These are phyloP conservation scores for Psilopsiagon aymara DNA, from an alignment of 2,113 vertebrate species.

Conservation along the genomic window DNA sequence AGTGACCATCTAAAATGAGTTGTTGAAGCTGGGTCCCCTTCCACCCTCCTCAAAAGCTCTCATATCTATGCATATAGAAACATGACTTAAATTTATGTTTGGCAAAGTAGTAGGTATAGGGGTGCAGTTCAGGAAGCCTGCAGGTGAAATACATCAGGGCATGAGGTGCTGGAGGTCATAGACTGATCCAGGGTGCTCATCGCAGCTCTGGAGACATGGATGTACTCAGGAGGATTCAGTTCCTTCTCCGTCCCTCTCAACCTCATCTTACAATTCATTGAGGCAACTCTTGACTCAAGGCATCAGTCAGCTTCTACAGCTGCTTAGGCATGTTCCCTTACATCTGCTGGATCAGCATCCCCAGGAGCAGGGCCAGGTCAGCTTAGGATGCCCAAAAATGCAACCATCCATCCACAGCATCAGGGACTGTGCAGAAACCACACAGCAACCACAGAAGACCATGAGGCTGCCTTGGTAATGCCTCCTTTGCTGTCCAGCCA, in stretches of 20 bases:
- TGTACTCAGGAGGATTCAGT: not conserved
- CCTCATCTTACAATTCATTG: not conserved
- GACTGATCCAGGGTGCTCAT: accelerated
- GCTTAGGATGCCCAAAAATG: not conserved
- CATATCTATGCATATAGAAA: not conserved
- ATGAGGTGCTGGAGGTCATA: not conserved
- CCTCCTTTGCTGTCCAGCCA: not conserved
- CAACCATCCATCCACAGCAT: not conserved
- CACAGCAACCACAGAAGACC: not conserved
- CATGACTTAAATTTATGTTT: accelerated
- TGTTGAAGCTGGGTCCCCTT: accelerated
- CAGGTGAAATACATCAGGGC: not conserved
- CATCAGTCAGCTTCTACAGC: not conserved
- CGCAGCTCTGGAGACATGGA: not conserved
- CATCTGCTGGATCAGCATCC: not conserved
- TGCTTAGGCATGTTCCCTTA: not conserved
- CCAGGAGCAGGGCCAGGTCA: not conserved
- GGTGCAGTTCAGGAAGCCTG: not conserved
- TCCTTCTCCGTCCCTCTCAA: not conserved
- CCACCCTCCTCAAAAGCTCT: not conserved
- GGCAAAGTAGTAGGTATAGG: not conserved
- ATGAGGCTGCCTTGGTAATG: accelerated
- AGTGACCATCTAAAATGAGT: not conserved
- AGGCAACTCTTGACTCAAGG: not conserved
- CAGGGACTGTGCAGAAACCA: not conserved